Conservation (phyloP, 2,113 vertebrate genomes). For the Hoplias malabaricus region DNA sequence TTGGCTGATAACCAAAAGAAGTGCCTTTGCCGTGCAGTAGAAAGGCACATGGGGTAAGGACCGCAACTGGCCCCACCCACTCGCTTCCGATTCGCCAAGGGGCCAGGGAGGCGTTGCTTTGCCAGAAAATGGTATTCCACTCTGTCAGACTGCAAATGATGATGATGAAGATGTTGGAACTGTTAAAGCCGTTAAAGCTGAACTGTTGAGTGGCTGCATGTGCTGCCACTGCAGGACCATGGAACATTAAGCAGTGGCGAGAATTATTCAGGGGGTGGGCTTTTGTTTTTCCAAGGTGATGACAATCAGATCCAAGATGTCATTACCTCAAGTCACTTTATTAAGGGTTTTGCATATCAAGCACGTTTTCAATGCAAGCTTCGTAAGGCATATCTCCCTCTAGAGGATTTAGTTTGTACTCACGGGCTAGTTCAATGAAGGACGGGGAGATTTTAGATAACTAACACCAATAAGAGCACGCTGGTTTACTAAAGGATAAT, state of each 20-base stretch:
- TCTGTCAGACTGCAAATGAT: conserved; percentile 38
- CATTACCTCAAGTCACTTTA: conserved; percentile 86
- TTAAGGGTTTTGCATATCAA: conserved; percentile 84
- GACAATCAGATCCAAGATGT: conserved; percentile 84
- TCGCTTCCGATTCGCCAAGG: conserved; percentile 50
- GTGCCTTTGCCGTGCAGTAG: conserved; percentile 86
- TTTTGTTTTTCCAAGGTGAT: conserved; percentile 77
- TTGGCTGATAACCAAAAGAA: conserved; percentile 84
- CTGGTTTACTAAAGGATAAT: no score
- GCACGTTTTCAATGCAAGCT: conserved; percentile 78
- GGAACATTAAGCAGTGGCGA: conserved; percentile 58
- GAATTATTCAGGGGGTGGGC: conserved; percentile 53
- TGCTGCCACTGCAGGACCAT: conserved; percentile 56
- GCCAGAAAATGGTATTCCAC: conserved; percentile 14
- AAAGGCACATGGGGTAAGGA: conserved; percentile 83
- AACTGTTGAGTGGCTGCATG: conserved; percentile 52
- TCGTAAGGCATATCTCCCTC: conserved; percentile 69
- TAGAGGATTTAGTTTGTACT: conserved; percentile 55
- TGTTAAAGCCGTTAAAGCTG: conserved; percentile 46
- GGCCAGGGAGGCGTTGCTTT: conserved; percentile 5
- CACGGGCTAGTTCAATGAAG: conserved; percentile 51
- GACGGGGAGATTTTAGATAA: conserved; percentile 56
- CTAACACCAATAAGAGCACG: conserved; percentile 55
- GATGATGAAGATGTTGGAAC: not conserved
- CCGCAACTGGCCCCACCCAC: conserved; percentile 48